Base-by-base conservation (phyloP, 2,113 vertebrate genomes). In the Bambusicola thoracicus region DNA sequence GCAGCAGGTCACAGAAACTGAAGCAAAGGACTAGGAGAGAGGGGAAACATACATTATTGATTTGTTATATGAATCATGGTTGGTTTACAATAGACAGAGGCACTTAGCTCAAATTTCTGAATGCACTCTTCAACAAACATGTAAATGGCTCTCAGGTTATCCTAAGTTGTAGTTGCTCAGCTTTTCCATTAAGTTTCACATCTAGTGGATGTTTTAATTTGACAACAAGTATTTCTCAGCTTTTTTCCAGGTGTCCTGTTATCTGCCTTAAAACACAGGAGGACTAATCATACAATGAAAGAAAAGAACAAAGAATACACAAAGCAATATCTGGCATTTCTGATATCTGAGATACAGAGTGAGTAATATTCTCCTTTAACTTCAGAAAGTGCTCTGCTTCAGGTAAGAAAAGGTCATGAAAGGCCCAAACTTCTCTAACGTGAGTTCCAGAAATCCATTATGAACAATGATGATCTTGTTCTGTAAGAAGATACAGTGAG, bases 1-100 rank as follows among this genome's bases (percentile, higher is more conserved):
- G 87, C 90, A 93, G 84, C 75, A 81, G 68, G 91, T 91, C 84
- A 93, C 83, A 93, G 63, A 89, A 95, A 79, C 32, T 21, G 32
- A 88, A 29, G 72, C 38, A 62, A 73, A 69, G 68, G 48, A 38
- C 59, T 79, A 46, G 30, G 32, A 89, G 66, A 94, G 32, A 79
- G 17, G 46, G 79, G 44, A 92, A 93, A 80, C 80, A 84, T 58
- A 27, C 61, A 70, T 79, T 96, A 77, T 91, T 95, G 89, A 76
- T 94, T 91, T 91, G 72, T 79, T 87, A 51, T 59, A 46, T 51
- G 43, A 93, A 92, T 62, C 21, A 6, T 4, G 22, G 25, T n/a
- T 38, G 53, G 36, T 59, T 90, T 77, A 74, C 49, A 78, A 65
- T 46, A 82, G 55, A 78, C 68, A 80, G 75, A 77, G 56, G 36